phyloP scores from a whole-genome alignment of 2,113 vertebrate genomes.

The Amazona vittata region DNA sequence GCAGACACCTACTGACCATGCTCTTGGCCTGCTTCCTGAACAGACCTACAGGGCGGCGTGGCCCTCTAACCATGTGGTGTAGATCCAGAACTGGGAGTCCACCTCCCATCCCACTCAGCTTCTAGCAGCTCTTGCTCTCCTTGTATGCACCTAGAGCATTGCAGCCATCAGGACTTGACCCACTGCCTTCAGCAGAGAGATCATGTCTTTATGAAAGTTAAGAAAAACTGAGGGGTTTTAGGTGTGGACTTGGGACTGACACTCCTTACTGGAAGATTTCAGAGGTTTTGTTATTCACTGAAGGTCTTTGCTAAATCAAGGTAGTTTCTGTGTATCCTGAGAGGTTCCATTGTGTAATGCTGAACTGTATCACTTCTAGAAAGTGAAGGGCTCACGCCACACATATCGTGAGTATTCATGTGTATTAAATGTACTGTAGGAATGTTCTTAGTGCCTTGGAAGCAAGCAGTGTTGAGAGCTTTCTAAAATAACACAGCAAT shows the following conservation, averaged over 20 bases:
- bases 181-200: not conserved
- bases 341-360: not conserved
- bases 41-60: not conserved
- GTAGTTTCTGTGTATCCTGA: not conserved
- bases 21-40: not conserved
- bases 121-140: not conserved
- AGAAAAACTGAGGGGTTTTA: not conserved
- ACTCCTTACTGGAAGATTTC: not conserved
- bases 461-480: not conserved
- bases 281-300: not conserved
- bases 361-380: not conserved
- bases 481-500: not conserved
- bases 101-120: not conserved
- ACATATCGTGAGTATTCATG: not conserved
- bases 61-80: not conserved
- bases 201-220: not conserved
- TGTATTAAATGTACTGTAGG: not conserved
- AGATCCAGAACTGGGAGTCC: not conserved
- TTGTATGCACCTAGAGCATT: not conserved
- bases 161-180: not conserved
- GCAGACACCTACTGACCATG: not conserved
- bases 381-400: not conserved
- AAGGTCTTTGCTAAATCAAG: not conserved
- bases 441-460: not conserved
- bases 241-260: not conserved